Conservation (phyloP, 2,888 invertebrate species). For the Neoitamus cyanurus region DNA sequence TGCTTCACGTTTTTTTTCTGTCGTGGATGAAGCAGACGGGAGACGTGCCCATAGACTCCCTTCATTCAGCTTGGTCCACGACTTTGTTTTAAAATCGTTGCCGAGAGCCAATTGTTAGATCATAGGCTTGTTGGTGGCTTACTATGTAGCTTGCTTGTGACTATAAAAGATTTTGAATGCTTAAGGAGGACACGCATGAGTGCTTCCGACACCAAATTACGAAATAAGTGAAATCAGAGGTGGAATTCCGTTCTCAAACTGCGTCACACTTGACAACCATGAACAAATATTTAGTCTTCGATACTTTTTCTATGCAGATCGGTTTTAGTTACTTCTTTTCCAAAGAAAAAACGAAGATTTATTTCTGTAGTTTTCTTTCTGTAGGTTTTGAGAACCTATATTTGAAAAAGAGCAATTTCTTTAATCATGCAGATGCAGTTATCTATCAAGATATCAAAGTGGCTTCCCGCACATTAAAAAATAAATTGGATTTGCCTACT, state of each 20-base stretch:
- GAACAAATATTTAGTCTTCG: neutral
- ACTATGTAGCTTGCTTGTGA: neutral
- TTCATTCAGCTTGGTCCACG: neutral
- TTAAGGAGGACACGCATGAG: constrained; percentile 39
- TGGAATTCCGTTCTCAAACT: constrained; percentile 7
- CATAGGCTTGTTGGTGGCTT: neutral
- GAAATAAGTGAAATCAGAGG: constrained; percentile 26
- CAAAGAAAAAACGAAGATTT: neutral
- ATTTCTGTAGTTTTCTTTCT: neutral
- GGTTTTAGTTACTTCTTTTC: neutral
- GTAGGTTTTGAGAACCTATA: neutral
- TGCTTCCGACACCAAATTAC: constrained; percentile 2
- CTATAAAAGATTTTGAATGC: neutral
- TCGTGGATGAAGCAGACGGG: neutral
- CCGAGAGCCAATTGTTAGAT: neutral
- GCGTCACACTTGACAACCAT: neutral
- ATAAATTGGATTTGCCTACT: too few species aligned
- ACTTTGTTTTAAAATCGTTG: neutral
- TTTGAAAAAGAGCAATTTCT: too few species aligned
- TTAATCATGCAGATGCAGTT: too few species aligned
- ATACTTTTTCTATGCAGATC: neutral
- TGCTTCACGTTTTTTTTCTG: neutral
- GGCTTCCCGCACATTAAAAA: too few species aligned
- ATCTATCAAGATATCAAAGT: too few species aligned
- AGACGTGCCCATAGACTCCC: neutral